phyloP scores from a whole-genome alignment of 2,113 vertebrate genomes.

The Haemorhous mexicanus region DNA sequence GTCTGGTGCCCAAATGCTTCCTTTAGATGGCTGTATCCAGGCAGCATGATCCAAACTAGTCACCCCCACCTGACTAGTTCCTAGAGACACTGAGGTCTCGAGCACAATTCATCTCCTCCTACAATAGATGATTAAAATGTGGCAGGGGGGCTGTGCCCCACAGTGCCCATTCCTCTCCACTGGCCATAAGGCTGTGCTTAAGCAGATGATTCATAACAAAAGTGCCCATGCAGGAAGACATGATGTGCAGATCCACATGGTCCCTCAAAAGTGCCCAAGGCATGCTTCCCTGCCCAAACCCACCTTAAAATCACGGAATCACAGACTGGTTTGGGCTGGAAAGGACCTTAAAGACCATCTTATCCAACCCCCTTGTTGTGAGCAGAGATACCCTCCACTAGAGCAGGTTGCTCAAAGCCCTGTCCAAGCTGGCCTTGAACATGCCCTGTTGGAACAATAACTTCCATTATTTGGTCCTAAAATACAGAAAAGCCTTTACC shows the following conservation, averaged over 20 bases:
- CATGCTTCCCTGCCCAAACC: not conserved
- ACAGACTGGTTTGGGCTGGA: not conserved
- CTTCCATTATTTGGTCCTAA: not conserved
- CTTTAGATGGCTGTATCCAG: not conserved
- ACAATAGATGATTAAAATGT: not conserved
- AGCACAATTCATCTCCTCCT: not conserved
- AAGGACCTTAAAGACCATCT: not conserved
- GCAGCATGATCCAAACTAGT: not conserved
- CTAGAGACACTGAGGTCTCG: not conserved
- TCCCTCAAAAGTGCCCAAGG: not conserved
- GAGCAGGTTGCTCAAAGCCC: not conserved
- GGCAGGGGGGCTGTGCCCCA: not conserved
- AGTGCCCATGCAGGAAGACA: not conserved
- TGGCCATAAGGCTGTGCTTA: not conserved
- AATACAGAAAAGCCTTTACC: not conserved
- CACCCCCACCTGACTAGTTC: not conserved
- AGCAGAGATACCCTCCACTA: rapidly evolving
- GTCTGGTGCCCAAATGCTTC: not conserved
- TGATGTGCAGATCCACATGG: not conserved
- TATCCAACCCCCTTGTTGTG: not conserved
- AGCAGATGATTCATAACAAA: not conserved
- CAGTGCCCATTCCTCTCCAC: not conserved
- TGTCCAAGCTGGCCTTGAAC: not conserved
- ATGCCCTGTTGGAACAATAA: rapidly evolving
- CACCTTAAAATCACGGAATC: not conserved